Base-by-base conservation (phyloP, 2,888 invertebrate genomes). In the Ellobium chinense region DNA sequence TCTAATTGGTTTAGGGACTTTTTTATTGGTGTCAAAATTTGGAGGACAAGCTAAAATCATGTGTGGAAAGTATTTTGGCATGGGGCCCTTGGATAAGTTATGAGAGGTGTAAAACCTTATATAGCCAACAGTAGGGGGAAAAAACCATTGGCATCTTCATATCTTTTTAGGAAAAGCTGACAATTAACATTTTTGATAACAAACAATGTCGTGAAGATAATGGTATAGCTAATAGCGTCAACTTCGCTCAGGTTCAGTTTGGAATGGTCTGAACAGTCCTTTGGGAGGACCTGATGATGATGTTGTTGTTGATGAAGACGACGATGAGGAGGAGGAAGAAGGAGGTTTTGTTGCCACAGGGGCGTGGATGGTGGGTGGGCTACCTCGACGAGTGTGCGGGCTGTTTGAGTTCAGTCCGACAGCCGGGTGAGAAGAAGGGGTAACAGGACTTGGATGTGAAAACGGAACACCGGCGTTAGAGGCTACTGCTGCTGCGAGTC, bases 261-360 rank as follows among this genome's bases (percentile, higher is more conserved):
- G 74, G 37, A 80, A 80, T 24, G 80, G 80, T 39, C 80, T 54
- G 31, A 80, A 80, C 3, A 80, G 65, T 24, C 73, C 74, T 34
- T 80, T 80, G 9, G 79, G 66, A 1, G 65, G 54, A 31, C 5
- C 27, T 21, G 73, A 62, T 34, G 73, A 36, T 36, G 39, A 62
- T 24, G 60, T 60, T 60, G n/a, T n/a, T n/a, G n/a, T n/a, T n/a
- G n/a, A n/a, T n/a, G n/a, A n/a, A n/a, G 72, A 72, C 36, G 56
- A 21, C 4, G 68, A 21, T 27, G 68, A 29, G 14, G 66, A 12
- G 7, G 39, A 24, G 1, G 34, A 21, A 9, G 5, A 56, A 24
- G 12, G 31, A 14, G 31, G 27, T 54, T 80, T 74, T 31, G 46
- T 66, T 27, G 65, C 74, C 14, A 56, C 36, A 0, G 66, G 68